These are phyloP conservation scores for Drosophila antonietae DNA, from an alignment of 2,888 invertebrate species.

Conservation along the genomic window DNA sequence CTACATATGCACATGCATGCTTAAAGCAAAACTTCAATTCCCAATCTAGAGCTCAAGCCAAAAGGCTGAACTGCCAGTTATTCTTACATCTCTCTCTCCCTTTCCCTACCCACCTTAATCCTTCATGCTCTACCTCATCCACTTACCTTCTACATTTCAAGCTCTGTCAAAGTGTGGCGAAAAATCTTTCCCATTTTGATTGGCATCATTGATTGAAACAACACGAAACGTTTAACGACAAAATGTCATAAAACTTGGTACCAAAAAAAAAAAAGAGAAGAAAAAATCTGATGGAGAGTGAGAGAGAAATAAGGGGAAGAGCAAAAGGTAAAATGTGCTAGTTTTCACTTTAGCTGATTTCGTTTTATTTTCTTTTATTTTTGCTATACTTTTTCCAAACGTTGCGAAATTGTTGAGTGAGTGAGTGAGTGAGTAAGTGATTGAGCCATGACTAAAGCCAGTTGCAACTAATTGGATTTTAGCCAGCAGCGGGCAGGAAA, in stretches of 20 bases:
- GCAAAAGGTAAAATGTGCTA: conserved; percentile 52
- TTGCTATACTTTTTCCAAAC: conserved; percentile 15
- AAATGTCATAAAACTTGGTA: conserved; percentile 61
- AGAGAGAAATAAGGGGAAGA: conserved; percentile 3
- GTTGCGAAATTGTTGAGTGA: conserved; percentile 62
- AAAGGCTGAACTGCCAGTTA: conserved; percentile 13
- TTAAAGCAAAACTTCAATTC: conserved; percentile 2
- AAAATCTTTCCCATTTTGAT: conserved; percentile 76
- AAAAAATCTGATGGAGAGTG: conserved; percentile 21
- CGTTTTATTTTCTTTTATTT: conserved; percentile 7
- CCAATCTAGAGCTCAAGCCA: conserved; percentile 3
- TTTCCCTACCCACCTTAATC: neutral
- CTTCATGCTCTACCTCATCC: conserved; percentile 7
- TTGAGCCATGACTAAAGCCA: conserved; percentile 60
- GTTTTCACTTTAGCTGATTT: conserved; percentile 59
- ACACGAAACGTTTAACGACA: conserved; percentile 75
- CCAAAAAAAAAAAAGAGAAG: conserved; percentile 44
- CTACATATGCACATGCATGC: neutral
- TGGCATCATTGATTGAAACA: conserved; percentile 83
- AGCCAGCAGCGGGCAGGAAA: conserved; percentile 62
- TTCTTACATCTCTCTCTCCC: conserved; percentile 6
- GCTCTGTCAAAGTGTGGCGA: conserved; percentile 52
- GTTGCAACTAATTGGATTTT: conserved; percentile 73
- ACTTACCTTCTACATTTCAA: conserved; percentile 32
- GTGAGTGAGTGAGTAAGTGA: conserved; percentile 58